Base-by-base conservation (phyloP, 2,888 invertebrate species). In the Apamea epomidion region DNA sequence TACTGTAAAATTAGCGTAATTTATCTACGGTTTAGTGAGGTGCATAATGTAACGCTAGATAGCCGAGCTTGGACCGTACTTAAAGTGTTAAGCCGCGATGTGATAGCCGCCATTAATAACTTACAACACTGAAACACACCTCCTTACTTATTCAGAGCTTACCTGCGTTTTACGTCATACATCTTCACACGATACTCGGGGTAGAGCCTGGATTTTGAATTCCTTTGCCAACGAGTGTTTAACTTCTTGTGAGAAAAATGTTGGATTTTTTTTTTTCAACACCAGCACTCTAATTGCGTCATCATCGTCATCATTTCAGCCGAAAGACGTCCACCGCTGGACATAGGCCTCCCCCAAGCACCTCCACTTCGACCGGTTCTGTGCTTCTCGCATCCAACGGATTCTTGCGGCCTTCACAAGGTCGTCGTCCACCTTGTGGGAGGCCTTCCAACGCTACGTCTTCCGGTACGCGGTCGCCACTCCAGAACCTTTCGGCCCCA, bases 61-160 rank as follows among this genome's bases (percentile, higher is more conserved):
- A 90, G 83, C 87, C 88, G 81, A 81, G 88, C 89, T 90, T 91
- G 90, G 91, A 94, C 95, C 94, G 94, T 93, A 94, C 94, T 95
- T 95, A 95, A 94, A 93, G 94, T 93, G 94, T 94, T 94, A 94
- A 95, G 91, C 93, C 92, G 85, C 88, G 87, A 85, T 92, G 92
- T 93, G 93, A 95, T 95, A 92, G 92, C 93, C 82, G 60, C 86
- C 94, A 93, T 95, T 94, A 95, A 95, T 94, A 94, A 93, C 93
- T 93, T 90, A 94, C 93, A 92, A 93, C 93, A 92, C 91, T 93
- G 90, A 90, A 91, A 90, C 87, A 81, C 84, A 87, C 86, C 90
- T 90, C 85, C 90, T 94, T 91, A 93, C 90, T 93, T 93, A 94
- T 94, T 94, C 92, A 94, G 80, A 86, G 91, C 89, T 91, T 91